Evolutionary conservation across 2,113 vertebrate species (phyloP), one percentile per base, ranked within the genome.

Genomic region (Bos javanicus): DNA sequence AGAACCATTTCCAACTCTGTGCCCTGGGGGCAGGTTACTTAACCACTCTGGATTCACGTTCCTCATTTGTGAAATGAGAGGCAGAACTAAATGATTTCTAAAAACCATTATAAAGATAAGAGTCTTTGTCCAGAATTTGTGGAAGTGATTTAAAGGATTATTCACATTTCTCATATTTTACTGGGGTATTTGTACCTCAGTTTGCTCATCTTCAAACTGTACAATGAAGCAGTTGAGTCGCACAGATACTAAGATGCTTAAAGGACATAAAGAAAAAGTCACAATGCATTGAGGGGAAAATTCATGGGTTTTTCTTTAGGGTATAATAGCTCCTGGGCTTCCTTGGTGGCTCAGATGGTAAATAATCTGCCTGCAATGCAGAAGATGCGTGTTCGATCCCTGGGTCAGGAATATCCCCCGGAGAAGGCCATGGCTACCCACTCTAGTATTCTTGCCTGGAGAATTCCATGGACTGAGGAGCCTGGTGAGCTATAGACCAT

Each of bases 1-100:
- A 50, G 43, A 36, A 82, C 57, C 16, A 25, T 50, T 95, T 17
- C n/a, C 67, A 92, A 46, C 33, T 94, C 71, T 67, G 56, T 88
- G 97, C 78, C 98, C 89, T 64, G 12, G 80, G 89, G 98, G 95
- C 89, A 94, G 85, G 78, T 98, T 97, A 94, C 93, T 98, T 94
- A 96, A 97, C 91, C 93, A 85, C 48, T 52, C 71, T 81, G 62
- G 83, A 90, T 84, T 95, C 82, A 67, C 86, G 71, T 67, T 96
- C 94, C 59, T 97, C 57, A n/a, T 91, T 91, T 97, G 96, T 94
- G 94, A 97, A 97, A 97, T 84, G 67, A 95, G 36, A 43, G 50
- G 67, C 71, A 92, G 94, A 93, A 90, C 71, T 78, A 95, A 87
- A 90, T 85, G 52, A 96, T 96, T 97, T 96, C 94, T 94, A 56